Evolutionary conservation across 2,113 vertebrate species (phyloP).

Genomic region (Sakesphorus luctuosus): DNA sequence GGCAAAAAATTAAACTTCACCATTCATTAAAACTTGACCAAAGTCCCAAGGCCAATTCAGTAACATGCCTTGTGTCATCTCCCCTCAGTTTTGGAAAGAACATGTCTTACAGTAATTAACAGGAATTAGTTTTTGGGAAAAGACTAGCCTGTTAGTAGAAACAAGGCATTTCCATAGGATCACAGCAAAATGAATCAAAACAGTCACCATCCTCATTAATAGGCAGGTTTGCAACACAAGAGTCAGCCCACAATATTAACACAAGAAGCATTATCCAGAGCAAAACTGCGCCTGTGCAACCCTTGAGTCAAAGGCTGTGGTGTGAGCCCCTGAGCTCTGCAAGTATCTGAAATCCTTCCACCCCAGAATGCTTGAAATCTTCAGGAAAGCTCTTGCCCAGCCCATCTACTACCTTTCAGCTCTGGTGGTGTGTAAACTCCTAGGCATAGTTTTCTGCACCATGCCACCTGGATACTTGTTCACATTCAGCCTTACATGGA

Average conservation of each 20-base stretch:
- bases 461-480: neutral
- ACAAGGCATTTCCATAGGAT: neutral
- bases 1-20: neutral
- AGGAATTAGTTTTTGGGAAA: neutral
- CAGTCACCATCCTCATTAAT: neutral
- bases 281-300: neutral
- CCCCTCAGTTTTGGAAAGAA: neutral
- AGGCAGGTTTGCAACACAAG: neutral
- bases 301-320: neutral
- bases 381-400: neutral
- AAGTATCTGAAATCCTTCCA: neutral
- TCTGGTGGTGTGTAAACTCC: neutral
- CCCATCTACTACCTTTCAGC: neutral
- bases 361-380: neutral
- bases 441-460: neutral
- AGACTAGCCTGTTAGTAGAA: neutral
- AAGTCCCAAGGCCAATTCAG: neutral
- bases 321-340: neutral
- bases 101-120: neutral
- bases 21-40: neutral
- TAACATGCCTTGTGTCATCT: neutral
- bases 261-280: neutral
- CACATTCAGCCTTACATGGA: neutral
- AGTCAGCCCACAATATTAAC: neutral
- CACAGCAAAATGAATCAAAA: neutral